Percentiles rank a stretch among this genome's conserved stretches.
These are phyloP conservation scores for Caenorhabditis drosophilae DNA, from an alignment of 2,888 invertebrate species.

Conservation along the genomic window DNA sequence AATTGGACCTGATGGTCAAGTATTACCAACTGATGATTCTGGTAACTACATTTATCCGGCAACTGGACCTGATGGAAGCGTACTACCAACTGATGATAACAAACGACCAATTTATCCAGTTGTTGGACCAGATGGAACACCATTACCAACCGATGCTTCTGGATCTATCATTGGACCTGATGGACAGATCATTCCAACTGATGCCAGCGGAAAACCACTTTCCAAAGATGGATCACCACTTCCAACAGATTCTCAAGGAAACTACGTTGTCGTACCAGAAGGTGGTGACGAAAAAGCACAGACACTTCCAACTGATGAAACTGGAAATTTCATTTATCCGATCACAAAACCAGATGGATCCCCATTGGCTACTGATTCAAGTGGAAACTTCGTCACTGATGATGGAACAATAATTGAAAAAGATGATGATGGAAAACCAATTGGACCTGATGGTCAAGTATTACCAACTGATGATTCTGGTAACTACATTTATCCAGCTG, in stretches of 20 bases:
- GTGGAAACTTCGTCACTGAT: conserved; percentile 39
- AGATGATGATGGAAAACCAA: conserved; percentile 36
- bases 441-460: conserved; percentile 51
- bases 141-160: conserved; percentile 32
- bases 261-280: conserved; percentile 28
- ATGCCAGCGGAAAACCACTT: conserved; percentile 32
- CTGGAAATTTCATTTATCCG: conserved; percentile 48
- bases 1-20: conserved; percentile 35
- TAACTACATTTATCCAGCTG: conserved; percentile 31
- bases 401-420: conserved; percentile 21
- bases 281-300: conserved; percentile 11
- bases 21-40: conserved; percentile 37
- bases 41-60: conserved; percentile 46
- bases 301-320: conserved; percentile 42
- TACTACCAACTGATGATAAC: conserved; percentile 41
- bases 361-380: conserved; percentile 51
- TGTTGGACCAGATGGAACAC: conserved; percentile 29
- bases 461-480: conserved; percentile 20
- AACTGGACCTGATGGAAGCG: conserved; percentile 32
- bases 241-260: conserved; percentile 29
- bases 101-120: conserved; percentile 44
- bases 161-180: conserved; percentile 34
- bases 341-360: conserved; percentile 32
- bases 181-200: conserved; percentile 35
- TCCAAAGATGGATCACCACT: conserved; percentile 33